Percentiles rank a stretch among this genome's conserved stretches.
Conservation (phyloP, 1,140 invertebrate species). For the Aphis craccivora region DNA sequence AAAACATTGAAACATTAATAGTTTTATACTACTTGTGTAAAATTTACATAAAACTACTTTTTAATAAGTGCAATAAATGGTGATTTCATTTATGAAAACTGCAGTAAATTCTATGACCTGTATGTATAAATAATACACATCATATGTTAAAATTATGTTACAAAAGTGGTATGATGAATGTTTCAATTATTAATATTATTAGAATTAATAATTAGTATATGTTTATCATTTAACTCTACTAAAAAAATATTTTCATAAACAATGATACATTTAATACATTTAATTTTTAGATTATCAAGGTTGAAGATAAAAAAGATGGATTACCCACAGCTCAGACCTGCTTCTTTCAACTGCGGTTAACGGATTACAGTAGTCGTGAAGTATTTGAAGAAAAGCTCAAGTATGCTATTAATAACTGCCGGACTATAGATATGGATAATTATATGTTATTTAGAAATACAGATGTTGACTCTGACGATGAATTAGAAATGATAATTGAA, state of each 20-base stretch:
- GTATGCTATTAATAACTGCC: constrained; percentile 75
- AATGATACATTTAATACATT: not conserved
- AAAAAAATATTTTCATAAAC: not conserved
- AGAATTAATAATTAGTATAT: not conserved
- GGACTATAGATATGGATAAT: constrained; percentile 78
- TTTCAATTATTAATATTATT: not conserved
- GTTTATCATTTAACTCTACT: not conserved
- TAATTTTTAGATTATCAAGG: constrained; percentile 67
- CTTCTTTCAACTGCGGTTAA: constrained; percentile 76
- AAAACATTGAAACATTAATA: no score
- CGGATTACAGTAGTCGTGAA: constrained; percentile 70
- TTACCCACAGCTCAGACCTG: constrained; percentile 75
- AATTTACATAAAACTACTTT: no score
- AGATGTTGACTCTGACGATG: constrained; percentile 68
- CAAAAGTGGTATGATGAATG: not conserved
- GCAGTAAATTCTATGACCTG: no score
- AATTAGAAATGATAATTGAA: constrained; percentile 60
- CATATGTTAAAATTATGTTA: not conserved
- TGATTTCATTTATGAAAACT: no score
- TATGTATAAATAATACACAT: no score
- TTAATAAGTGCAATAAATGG: no score
- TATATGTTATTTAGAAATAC: constrained; percentile 75
- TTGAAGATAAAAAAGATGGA: constrained; percentile 70
- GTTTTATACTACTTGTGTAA: no score
- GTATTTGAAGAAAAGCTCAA: constrained; percentile 71